Evolutionary conservation across 2,888 invertebrate genomes (phyloP), one percentile per base, ranked within the genome.

Genomic region (Caenorhabditis parvicauda): DNA sequence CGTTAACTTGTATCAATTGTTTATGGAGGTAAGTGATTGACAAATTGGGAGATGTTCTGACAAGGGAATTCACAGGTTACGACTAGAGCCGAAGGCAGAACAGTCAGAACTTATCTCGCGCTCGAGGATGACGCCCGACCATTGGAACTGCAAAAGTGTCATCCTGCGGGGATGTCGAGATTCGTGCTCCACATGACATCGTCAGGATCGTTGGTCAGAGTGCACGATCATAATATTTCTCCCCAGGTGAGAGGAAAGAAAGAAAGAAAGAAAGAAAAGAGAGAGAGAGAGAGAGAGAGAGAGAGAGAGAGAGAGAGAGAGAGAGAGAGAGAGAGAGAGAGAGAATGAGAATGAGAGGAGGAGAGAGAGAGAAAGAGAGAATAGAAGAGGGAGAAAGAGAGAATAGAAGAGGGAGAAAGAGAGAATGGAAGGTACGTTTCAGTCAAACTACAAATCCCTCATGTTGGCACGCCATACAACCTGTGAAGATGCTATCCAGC

Each of bases 141-240:
- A 0, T 91, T 92, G 0, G 91, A 90, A 58, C 84, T 93, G 59
- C 92, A 93, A 83, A 89, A 91, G 21, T 94, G 93, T 82, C 92
- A 94, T 84, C 93, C 93, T 1, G 88, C 88, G 82, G 92, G 92
- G 66, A 91, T 92, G 84, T 92, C 92, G 64, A 80, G 83, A 45
- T 92, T 92, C 84, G 89, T 90, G 50, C 86, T 94, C 55, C 89
- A 91, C 83, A 89, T 90, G 79, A 87, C 90, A 64, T 88, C 90
- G 4, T 92, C 68, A 28, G 74, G 92, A 29, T 91, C 91, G n/a
- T 86, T 93, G 62, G 90, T 93, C 70, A 89, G 91, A 83, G 89
- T 94, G 55, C 90, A 91, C 85, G 93, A 93, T 83, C 89, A 90
- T 19, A 90, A 90, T 32, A 85, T 93, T 67, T 91, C 91, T 87